Evolutionary conservation across 2,888 invertebrate genomes (phyloP), one percentile per base, ranked within the genome.

Genomic region (Holacanthella duospinosa): DNA sequence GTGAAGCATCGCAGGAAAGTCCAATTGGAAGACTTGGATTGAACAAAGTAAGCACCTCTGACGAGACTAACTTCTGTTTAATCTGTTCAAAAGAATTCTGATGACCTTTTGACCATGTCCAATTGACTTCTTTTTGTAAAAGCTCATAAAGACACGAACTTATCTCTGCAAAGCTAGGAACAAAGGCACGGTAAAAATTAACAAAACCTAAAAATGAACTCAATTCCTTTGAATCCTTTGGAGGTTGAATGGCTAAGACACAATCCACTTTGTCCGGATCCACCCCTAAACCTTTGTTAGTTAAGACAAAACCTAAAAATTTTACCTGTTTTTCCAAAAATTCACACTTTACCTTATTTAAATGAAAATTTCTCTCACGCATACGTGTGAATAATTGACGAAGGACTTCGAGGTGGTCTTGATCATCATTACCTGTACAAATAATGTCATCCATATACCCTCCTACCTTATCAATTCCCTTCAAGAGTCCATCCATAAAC

Each of bases 141-240:
- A 76, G 63, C 0, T 61, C 44, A 64, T 77, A 73, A 16, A 77
- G 62, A 0, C 76, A 76, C 16, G 66, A 64, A 29, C 74, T 65
- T 12, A 74, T 70, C 0, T 60, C 62, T 3, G 75, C 62, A 9
- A 75, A 66, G 26, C 73, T 71, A 16, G 73, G 69, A 0, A 77
- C 66, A 71, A 77, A 78, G 59, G 73, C 72, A 3, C 74, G 70
- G 65, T 77, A 77, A 69, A 76, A 78, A 69, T 77, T 76, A 0
- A 76, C 65, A 63, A 76, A 70, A 0, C 76, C 76, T 1, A 74
- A 44, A 66, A 75, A 76, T 0, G 75, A 70, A 44, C 68, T 68
- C 0, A 75, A 60, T 64, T 73, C 68, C 28, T 64, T 62, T 0
- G 70, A 64, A 59, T 74, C 68, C 26, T 62, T 63, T 2, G 74